These are phyloP conservation scores for Gymnogyps californianus DNA, from an alignment of 2,113 vertebrate species.

Conservation along the genomic window DNA sequence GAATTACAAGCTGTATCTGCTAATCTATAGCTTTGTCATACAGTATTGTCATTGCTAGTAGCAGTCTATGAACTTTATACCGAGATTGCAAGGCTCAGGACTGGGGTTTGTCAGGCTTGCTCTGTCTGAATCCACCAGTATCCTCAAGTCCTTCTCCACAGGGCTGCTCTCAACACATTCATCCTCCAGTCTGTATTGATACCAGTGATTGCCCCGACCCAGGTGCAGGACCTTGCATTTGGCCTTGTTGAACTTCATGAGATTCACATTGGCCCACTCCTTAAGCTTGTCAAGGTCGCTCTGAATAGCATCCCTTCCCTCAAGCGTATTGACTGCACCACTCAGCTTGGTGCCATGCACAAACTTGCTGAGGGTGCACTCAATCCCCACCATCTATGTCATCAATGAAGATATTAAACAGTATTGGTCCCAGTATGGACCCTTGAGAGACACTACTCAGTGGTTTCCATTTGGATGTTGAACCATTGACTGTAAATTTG, in stretches of 20 bases:
- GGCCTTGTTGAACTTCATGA: not conserved
- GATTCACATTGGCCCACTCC: not conserved
- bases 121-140: not conserved
- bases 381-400: not conserved
- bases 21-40: not conserved
- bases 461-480: not conserved
- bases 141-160: not conserved
- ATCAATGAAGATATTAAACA: not conserved
- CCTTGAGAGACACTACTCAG: not conserved
- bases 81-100: not conserved
- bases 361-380: not conserved
- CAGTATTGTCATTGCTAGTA: not conserved
- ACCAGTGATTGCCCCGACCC: not conserved
- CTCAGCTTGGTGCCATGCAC: not conserved
- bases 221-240: not conserved
- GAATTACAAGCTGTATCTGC: not conserved
- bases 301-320: not conserved
- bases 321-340: not conserved
- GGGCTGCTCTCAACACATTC: not conserved
- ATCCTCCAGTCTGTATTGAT: not conserved
- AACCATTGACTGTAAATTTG: not conserved
- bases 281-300: not conserved
- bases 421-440: rapidly evolving
- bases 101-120: not conserved
- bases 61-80: not conserved